Evolutionary conservation across 2,113 vertebrate genomes (phyloP).

Genomic region (Poeciliopsis turrubarensis): DNA sequence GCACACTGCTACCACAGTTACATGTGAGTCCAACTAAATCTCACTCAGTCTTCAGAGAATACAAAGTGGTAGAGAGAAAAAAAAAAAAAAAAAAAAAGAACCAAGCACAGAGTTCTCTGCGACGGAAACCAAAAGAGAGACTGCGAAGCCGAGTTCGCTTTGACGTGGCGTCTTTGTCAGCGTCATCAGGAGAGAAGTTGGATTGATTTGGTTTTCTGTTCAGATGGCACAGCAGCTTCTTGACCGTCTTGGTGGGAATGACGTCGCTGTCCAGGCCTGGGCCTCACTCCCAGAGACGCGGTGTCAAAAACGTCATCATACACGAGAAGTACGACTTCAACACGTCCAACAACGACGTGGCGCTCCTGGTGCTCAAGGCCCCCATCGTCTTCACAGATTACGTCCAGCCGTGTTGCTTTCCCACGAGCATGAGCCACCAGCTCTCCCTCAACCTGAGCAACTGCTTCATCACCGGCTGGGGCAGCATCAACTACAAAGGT

Average conservation of each 20-base stretch:
- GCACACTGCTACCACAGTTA: constrained; percentile 62
- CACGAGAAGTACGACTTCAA: constrained; percentile 17
- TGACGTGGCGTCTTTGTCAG: not conserved
- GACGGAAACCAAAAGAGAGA: no score
- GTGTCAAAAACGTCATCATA: constrained; percentile 26
- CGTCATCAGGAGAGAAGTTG: not conserved
- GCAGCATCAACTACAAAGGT: constrained; percentile 55
- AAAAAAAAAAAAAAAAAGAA: not conserved
- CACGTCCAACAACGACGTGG: constrained; percentile 53
- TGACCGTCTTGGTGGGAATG: constrained; percentile 53
- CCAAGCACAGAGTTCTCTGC: no score
- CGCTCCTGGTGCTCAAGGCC: constrained; percentile 51
- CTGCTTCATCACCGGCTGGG: constrained; percentile 73
- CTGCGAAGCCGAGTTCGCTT: no score
- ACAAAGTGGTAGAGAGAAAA: not conserved
- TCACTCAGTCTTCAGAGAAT: not conserved
- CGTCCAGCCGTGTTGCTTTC: constrained; percentile 58
- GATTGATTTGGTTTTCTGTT: constrained; percentile 15
- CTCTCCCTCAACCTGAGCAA: constrained; percentile 47
- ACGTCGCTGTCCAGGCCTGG: constrained; percentile 15
- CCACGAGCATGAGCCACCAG: constrained; percentile 43
- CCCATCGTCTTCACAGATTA: constrained; percentile 50
- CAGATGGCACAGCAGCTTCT: constrained; percentile 9
- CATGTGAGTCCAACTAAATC: constrained; percentile 15
- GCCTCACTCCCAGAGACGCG: constrained; percentile 42